Conservation (phyloP, 53 echinoderm and acorn worm genomes). For the Holothuria leucospilota region DNA sequence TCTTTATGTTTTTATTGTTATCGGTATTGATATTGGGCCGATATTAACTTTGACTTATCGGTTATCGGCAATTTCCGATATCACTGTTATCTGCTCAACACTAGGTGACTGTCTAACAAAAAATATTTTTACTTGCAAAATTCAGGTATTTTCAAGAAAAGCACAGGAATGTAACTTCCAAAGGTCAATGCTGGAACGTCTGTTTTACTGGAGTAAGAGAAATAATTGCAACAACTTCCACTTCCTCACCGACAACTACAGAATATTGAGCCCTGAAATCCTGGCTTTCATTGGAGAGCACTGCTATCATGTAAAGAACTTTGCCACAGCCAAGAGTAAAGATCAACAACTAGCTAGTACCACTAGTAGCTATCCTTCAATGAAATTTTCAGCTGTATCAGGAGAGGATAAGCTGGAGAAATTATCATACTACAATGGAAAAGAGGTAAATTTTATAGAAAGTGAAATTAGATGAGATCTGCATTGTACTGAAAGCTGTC, state of each 20-base stretch:
- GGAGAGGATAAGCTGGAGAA: too few relatives aligned
- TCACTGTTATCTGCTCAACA: too few relatives aligned
- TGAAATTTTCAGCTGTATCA: too few relatives aligned
- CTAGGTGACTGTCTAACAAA: neutral
- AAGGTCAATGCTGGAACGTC: slow-evolving; percentile 53
- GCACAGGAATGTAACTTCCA: slow-evolving; percentile 31
- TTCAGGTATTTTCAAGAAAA: slow-evolving; percentile 47
- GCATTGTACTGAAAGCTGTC: too few relatives aligned
- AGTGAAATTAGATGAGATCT: too few relatives aligned
- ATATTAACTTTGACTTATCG: too few relatives aligned
- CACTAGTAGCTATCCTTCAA: too few relatives aligned
- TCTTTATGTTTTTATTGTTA: too few relatives aligned
- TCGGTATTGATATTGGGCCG: too few relatives aligned
- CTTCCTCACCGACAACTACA: slow-evolving; percentile 56
- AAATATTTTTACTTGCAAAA: neutral
- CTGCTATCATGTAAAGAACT: slow-evolving; percentile 2
- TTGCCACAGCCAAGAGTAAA: slow-evolving; percentile 43
- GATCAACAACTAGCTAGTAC: slow-evolving; percentile 24
- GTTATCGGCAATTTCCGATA: too few relatives aligned
- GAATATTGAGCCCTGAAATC: slow-evolving; percentile 34
- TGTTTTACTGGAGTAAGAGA: slow-evolving; percentile 19
- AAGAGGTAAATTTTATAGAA: too few relatives aligned
- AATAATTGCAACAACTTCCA: slow-evolving; percentile 14
- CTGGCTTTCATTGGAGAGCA: slow-evolving; percentile 23
- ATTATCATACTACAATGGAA: too few relatives aligned